A percentile compares a stretch with the other conserved stretches of the same genome.
Evolutionary conservation across 30 jellyfish, hydroid and myxozoan species (phyloP).

Genomic region (Chrysaora quinquecirrha): DNA sequence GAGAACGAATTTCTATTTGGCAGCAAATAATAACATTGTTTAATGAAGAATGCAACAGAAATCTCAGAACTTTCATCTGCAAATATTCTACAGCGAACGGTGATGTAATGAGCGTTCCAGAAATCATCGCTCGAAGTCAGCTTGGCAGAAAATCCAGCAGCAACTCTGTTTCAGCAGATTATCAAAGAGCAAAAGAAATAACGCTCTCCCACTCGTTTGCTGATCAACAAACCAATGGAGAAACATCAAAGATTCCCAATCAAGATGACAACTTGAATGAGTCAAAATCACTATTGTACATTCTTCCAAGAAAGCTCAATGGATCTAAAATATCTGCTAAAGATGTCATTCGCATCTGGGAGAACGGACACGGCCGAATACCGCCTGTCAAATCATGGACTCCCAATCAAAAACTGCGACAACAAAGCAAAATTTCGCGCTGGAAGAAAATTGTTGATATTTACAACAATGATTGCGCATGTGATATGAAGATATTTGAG

Average conservation of each 20-base stretch:
- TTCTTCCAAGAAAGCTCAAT: constrained; percentile 91
- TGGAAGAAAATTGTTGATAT: constrained; percentile 97
- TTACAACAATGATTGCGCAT: constrained; percentile 75
- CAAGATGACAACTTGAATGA: no score
- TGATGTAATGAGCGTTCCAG: constrained; percentile 61
- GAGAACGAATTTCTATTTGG: constrained; percentile 61
- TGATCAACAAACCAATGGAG: not conserved
- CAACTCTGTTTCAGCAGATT: not conserved
- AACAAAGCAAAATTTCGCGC: constrained; percentile 94
- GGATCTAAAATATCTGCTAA: constrained; percentile 95
- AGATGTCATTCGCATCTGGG: constrained; percentile 95
- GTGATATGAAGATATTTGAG: constrained; percentile 74
- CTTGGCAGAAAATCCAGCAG: constrained; percentile 1
- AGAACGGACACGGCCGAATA: constrained; percentile 86
- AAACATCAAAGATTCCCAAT: not conserved
- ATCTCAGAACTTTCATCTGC: constrained; percentile 58
- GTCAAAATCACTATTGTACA: constrained; percentile 21
- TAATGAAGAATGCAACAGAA: constrained; percentile 66
- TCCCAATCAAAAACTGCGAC: constrained; percentile 85
- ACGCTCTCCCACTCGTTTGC: not conserved
- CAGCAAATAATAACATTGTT: constrained; percentile 63
- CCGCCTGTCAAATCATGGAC: constrained; percentile 95
- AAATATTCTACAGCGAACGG: constrained; percentile 64
- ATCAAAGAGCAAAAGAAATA: constrained; percentile 11
- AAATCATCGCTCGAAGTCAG: constrained; percentile 46